Percentiles rank a stretch among this genome's conserved stretches.
phyloP scores from a whole-genome alignment of 1,140 invertebrate species.

The Ips nitidus region DNA sequence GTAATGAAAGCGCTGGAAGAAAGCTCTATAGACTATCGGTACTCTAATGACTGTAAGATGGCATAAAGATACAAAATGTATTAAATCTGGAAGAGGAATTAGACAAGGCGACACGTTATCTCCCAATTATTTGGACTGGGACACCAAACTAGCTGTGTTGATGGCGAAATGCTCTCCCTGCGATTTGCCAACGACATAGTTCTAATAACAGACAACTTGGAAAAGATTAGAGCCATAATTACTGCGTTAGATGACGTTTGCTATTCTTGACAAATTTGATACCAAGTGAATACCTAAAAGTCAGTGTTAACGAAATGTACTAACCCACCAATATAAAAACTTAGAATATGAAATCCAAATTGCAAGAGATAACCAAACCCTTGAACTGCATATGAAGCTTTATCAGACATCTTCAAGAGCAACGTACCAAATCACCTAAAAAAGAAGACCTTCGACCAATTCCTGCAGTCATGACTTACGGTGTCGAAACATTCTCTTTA shows the following conservation, averaged over 20 bases:
- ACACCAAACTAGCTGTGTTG: not conserved
- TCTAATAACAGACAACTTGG: conserved; percentile 4
- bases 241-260: not conserved
- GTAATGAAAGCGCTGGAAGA: no score
- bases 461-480: no score
- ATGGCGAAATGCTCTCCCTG: not conserved
- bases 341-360: no score
- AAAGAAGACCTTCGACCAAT: no score
- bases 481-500: no score
- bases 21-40: no score
- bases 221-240: conserved; percentile 2
- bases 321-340: no score
- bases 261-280: conserved; percentile 1
- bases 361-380: no score
- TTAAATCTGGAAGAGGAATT: not conserved
- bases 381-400: no score
- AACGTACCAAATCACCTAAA: no score
- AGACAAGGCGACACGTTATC: conserved; percentile 1
- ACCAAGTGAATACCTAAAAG: conserved; percentile 1
- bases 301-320: conserved; percentile 2
- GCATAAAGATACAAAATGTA: not conserved
- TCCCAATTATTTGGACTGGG: not conserved
- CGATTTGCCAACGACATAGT: conserved; percentile 2
- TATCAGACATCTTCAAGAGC: no score
- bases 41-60: no score